Conservation (phyloP, 2,888 invertebrate species). For the Hetaerina titia region DNA sequence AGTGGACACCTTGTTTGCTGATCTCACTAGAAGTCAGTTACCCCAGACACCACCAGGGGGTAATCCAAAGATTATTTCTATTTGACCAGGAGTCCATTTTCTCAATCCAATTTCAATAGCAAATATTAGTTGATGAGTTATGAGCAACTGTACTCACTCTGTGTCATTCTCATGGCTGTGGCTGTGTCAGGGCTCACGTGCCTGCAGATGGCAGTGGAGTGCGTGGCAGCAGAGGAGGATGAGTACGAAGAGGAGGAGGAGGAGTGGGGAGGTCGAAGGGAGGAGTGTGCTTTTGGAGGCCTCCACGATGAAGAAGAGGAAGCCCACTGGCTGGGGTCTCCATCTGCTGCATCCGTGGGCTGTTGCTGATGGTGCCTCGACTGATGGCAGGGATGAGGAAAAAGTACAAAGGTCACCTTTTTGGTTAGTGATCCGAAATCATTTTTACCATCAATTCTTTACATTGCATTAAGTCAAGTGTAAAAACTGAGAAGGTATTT, state of each 20-base stretch:
- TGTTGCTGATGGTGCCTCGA: conserved; percentile 13
- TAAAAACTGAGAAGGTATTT: no score
- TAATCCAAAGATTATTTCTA: no score
- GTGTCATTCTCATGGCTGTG: background rate
- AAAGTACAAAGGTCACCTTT: no score
- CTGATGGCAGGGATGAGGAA: background rate
- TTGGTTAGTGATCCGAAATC: no score
- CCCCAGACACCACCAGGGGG: no score
- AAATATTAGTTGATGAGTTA: no score
- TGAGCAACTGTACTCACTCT: background rate
- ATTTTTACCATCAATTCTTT: no score
- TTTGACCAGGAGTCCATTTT: no score
- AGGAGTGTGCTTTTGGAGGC: background rate
- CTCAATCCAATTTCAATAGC: no score
- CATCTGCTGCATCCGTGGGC: background rate
- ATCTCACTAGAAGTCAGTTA: no score
- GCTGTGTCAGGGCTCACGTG: background rate
- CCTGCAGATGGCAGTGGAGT: conserved; percentile 33
- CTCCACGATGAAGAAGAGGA: background rate
- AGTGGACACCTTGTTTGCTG: background rate
- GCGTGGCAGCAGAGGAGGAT: background rate
- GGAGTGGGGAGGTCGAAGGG: background rate
- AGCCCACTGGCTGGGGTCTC: background rate
- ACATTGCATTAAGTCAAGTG: no score
- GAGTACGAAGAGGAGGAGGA: background rate